Base-by-base conservation (phyloP, 2,797 vertebrate genomes). In the Myripristis jacobus region DNA sequence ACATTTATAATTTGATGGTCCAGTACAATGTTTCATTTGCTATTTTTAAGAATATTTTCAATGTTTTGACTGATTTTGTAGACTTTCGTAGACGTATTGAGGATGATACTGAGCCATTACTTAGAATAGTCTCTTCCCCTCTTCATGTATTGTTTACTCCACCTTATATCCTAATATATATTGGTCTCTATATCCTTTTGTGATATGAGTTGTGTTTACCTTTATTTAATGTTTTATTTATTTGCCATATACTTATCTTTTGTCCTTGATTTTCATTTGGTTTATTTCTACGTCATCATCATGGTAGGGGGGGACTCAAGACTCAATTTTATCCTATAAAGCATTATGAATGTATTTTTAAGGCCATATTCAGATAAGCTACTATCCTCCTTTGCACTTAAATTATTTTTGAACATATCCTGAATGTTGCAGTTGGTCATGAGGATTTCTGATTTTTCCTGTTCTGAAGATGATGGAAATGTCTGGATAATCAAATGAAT, bases 271-370 rank as follows among this genome's bases (percentile, higher is more conserved):
- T 53, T 70, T 47, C 11, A 43, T 19, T 25, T 22, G 54, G 41
- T 48, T 19, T 0, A 22, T 18, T 61, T 9, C n/a, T 29, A 34
- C 59, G 11, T 55, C 58, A 24, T 47, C 13, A 9, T 8, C 15
- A 41, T 55, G 64, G 24, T 12, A 70, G 43, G 36, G 53, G 31
- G 51, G 19, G 27, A 77, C 74, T 54, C 29, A 67, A 63, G 58
- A 67, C 68, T 53, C 55, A 25, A 15, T 15, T 7, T 70, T 72
- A 66, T 70, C 69, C 63, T 71, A 11, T 56, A 62, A 43, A 54
- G 77, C 80, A 82, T 82, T 77, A 80, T 85, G 89, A 91, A 91
- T 92, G 91, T 89, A 89, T 75, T 77, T 84, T 69, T 66, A 87
- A 81, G 77, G 83, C 81, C 88, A 88, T 88, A 82, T 69, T 74